Evolutionary conservation across 1,140 invertebrate species (phyloP).

Genomic region (Copidosoma floridanum): DNA sequence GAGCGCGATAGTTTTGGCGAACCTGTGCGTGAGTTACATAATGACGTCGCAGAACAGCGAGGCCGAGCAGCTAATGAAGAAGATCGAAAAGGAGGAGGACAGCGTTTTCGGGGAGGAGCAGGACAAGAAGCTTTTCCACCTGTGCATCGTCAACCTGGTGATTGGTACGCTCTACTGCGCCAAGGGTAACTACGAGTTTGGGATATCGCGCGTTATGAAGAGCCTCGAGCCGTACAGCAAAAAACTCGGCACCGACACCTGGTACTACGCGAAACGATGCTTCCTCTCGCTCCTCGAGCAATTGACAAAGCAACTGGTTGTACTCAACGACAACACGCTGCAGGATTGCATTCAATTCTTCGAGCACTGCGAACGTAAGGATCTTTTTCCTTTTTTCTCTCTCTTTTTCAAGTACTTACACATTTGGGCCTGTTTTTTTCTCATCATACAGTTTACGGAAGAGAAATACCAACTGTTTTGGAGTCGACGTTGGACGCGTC

Average conservation of each 20-base stretch:
- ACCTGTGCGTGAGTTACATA: slow-evolving; percentile 98
- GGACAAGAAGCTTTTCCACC: slow-evolving; percentile 92
- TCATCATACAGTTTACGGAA: slow-evolving; percentile 71
- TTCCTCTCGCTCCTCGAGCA: slow-evolving; percentile 92
- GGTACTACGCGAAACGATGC: slow-evolving; percentile 96
- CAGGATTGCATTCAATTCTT: slow-evolving; percentile 91
- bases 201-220: slow-evolving; percentile 95
- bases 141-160: slow-evolving; percentile 98
- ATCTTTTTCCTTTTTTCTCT: neutral
- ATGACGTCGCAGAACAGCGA: slow-evolving; percentile 99
- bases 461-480: slow-evolving; percentile 78
- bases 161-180: slow-evolving; percentile 97
- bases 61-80: slow-evolving; percentile 97
- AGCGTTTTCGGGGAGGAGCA: slow-evolving; percentile 88
- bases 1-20: slow-evolving; percentile 95
- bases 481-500: slow-evolving; percentile 79
- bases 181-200: slow-evolving; percentile 99
- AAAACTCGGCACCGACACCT: slow-evolving; percentile 94
- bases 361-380: slow-evolving; percentile 79
- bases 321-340: slow-evolving; percentile 82
- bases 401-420: too few species aligned
- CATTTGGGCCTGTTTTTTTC: slow-evolving; percentile 36
- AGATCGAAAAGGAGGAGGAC: slow-evolving; percentile 98
- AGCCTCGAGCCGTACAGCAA: slow-evolving; percentile 94
- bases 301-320: slow-evolving; percentile 86